A percentile compares a stretch with the other conserved stretches of the same genome.
Evolutionary conservation across 64 coral and sea anemone genomes (phyloP).

Genomic region (Porites lutea): DNA sequence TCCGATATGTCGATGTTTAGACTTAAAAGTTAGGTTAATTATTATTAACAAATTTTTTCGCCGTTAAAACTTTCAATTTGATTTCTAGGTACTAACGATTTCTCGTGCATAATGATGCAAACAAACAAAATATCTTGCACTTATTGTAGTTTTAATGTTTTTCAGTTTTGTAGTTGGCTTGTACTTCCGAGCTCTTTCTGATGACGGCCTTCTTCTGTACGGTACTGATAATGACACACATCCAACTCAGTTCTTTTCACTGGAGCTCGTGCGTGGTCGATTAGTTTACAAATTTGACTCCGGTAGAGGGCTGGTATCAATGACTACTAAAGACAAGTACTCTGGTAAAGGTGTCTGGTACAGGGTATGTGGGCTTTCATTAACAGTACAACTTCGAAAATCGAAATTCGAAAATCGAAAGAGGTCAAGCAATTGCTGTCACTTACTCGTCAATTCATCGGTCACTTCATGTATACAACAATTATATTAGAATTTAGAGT

Average conservation of each 20-base stretch:
- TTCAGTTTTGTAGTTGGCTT: conserved; percentile 73
- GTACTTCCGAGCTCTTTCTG: conserved; percentile 58
- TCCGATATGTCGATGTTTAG: no score
- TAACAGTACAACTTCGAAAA: neutral
- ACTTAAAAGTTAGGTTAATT: no score
- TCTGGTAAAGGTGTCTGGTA: conserved; percentile 39
- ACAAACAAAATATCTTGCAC: no score
- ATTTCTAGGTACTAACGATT: no score
- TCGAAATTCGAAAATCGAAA: neutral
- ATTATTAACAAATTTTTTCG: no score
- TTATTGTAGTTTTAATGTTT: neutral
- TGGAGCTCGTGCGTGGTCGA: conserved; percentile 75
- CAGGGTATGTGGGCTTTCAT: conserved; percentile 23
- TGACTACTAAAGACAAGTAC: conserved; percentile 55
- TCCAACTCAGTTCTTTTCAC: conserved; percentile 74
- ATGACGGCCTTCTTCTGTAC: conserved; percentile 83
- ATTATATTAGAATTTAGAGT: no score
- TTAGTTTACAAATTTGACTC: conserved; percentile 73
- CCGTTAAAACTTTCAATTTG: no score
- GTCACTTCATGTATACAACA: neutral
- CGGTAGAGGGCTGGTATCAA: conserved; percentile 46
- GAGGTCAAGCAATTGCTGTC: neutral
- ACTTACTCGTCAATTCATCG: neutral
- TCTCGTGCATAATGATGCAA: no score
- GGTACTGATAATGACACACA: conserved; percentile 77